A percentile compares a stretch with the other conserved stretches of the same genome.
phyloP scores from a whole-genome alignment of 2,113 vertebrate genomes.

The Helogale parvula region DNA sequence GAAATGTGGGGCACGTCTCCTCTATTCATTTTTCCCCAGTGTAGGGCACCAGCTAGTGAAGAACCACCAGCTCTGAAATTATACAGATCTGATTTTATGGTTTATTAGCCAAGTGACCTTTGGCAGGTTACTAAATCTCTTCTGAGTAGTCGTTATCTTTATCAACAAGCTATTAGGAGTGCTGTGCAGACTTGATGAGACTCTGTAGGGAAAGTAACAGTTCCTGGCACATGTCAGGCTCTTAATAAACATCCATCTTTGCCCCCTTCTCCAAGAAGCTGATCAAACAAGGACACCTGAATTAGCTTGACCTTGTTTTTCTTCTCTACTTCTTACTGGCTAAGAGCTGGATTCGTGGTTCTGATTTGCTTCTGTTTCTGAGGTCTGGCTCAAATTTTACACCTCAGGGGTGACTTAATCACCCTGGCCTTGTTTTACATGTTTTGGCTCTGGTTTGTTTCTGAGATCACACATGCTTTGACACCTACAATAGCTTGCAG shows the following conservation, averaged over 20 bases:
- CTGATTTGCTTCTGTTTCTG: slow-evolving; percentile 62
- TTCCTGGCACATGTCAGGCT: neutral
- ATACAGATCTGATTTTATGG: slow-evolving; percentile 21
- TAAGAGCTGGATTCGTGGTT: slow-evolving; percentile 7
- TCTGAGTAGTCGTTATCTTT: slow-evolving; percentile 23
- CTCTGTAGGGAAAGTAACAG: neutral
- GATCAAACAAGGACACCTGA: neutral
- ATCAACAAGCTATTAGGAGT: slow-evolving; percentile 15
- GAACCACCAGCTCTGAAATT: slow-evolving; percentile 37
- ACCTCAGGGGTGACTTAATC: slow-evolving; percentile 60
- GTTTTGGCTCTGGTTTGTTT: slow-evolving; percentile 45
- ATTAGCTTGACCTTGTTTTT: neutral
- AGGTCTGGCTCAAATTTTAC: slow-evolving; percentile 43
- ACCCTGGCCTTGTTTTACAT: slow-evolving; percentile 46
- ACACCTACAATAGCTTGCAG: slow-evolving; percentile 62
- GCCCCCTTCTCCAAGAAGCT: slow-evolving; percentile 7
- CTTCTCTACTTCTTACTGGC: neutral
- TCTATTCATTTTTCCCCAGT: neutral
- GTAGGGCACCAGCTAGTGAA: neutral
- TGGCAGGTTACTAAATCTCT: slow-evolving; percentile 51
- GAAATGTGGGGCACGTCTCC: neutral
- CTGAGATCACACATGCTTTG: slow-evolving; percentile 56
- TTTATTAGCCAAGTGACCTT: slow-evolving; percentile 54
- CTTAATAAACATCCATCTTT: neutral
- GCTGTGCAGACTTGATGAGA: neutral